Evolutionary conservation across 2,888 invertebrate genomes (phyloP).

Genomic region (Sinhomidia bicolor): DNA sequence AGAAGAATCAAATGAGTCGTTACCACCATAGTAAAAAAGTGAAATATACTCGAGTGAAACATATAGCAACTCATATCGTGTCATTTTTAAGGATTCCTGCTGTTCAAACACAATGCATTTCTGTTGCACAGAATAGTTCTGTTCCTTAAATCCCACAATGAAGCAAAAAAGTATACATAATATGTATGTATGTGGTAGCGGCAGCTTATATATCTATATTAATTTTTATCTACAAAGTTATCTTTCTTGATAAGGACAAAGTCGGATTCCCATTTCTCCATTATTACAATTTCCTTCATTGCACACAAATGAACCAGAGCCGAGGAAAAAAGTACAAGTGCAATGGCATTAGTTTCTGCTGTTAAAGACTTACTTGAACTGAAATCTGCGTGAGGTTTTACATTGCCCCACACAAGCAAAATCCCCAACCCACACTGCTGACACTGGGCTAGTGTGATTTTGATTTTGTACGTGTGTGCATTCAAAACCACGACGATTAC

Average conservation of each 20-base stretch:
- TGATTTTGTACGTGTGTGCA: slow-evolving; percentile 14
- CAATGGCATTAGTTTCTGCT: not conserved
- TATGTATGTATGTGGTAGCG: not conserved
- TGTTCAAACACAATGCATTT: slow-evolving; percentile 49
- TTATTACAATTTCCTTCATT: slow-evolving; percentile 7
- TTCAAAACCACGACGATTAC: slow-evolving; percentile 8
- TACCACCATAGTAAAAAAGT: slow-evolving; percentile 29
- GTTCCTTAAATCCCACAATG: not conserved
- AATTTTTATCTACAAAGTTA: slow-evolving; percentile 4
- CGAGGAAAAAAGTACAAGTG: not conserved
- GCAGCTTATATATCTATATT: too few relatives aligned
- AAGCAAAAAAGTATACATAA: not conserved
- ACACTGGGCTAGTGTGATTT: not conserved
- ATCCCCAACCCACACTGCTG: too few relatives aligned
- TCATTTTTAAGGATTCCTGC: slow-evolving; percentile 55
- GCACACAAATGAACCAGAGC: not conserved
- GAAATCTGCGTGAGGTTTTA: not conserved
- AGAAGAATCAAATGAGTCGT: slow-evolving; percentile 42
- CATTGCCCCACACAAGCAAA: not conserved
- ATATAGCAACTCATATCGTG: slow-evolving; percentile 13
- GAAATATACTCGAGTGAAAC: not conserved
- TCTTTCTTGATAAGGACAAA: slow-evolving; percentile 36
- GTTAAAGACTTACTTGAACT: not conserved
- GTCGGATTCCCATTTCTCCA: slow-evolving; percentile 42
- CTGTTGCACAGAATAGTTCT: not conserved